phyloP scores from a whole-genome alignment of 2,888 invertebrate species.

The Drepana falcataria region DNA sequence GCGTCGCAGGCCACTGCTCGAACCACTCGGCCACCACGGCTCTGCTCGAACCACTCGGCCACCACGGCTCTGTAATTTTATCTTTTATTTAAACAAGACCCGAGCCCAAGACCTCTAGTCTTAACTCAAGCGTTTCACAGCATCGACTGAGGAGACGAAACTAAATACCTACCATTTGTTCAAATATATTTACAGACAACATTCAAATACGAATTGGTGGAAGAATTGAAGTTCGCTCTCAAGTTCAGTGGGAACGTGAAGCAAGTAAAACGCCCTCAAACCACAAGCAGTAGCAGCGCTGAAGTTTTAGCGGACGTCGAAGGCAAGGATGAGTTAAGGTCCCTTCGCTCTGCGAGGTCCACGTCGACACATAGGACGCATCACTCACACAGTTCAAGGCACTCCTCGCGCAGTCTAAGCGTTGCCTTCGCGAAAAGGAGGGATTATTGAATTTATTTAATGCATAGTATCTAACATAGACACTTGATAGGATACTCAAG shows the following conservation, averaged over 20 bases:
- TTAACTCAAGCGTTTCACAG: no score
- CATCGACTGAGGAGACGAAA: no score
- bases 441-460: constrained; percentile 23
- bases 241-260: constrained; percentile 81
- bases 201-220: constrained; percentile 78
- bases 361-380: constrained; percentile 48
- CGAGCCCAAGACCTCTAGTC: no score
- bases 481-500: no score
- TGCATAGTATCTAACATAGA: neutral
- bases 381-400: constrained; percentile 58
- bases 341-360: constrained; percentile 48
- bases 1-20: no score
- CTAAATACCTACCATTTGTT: no score
- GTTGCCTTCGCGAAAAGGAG: constrained; percentile 61
- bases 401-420: constrained; percentile 56
- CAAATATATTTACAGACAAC: constrained; percentile 58
- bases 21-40: no score
- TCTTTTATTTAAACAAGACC: no score
- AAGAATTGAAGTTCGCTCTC: constrained; percentile 82
- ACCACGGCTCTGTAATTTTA: no score
- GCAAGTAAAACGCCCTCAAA: constrained; percentile 69
- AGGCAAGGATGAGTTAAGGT: constrained; percentile 56
- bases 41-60: no score
- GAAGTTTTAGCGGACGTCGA: constrained; percentile 52
- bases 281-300: constrained; percentile 43